These are phyloP conservation scores for Metaphire vulgaris DNA, from an alignment of 1,140 invertebrate species.

Conservation along the genomic window DNA sequence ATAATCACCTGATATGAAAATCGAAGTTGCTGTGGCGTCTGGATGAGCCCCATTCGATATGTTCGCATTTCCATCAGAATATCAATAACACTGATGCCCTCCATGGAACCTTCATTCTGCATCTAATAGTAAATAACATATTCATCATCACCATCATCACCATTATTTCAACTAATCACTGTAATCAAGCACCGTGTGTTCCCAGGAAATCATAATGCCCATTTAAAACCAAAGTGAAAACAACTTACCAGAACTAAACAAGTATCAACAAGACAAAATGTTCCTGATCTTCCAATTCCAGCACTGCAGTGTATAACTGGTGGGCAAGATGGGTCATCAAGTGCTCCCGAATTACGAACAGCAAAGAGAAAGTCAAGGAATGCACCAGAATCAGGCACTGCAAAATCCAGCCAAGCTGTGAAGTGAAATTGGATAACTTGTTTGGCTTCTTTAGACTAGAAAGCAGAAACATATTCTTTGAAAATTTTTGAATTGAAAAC, in stretches of 20 bases:
- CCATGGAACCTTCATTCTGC: slow-evolving; percentile 60
- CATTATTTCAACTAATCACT: too few species aligned
- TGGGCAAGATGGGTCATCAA: slow-evolving; percentile 62
- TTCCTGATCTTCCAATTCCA: slow-evolving; percentile 94
- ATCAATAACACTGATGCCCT: slow-evolving; percentile 38
- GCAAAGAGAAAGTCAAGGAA: slow-evolving; percentile 77
- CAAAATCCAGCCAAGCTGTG: slow-evolving; percentile 97
- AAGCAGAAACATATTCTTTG: too few species aligned
- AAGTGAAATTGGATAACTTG: slow-evolving; percentile 70
- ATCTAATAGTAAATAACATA: slow-evolving; percentile 63
- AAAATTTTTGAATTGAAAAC: too few species aligned
- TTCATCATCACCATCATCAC: too few species aligned
- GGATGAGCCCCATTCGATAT: slow-evolving; percentile 89
- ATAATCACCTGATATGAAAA: slow-evolving; percentile 94
- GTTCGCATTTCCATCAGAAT: slow-evolving; percentile 75
- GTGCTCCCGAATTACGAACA: slow-evolving; percentile 57
- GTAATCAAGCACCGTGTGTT: too few species aligned
- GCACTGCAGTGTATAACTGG: slow-evolving; percentile 87
- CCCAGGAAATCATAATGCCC: too few species aligned
- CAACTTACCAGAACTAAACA: slow-evolving; percentile 45
- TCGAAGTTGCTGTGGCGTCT: slow-evolving; percentile 85
- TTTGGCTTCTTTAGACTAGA: not conserved
- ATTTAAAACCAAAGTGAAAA: slow-evolving; percentile 13
- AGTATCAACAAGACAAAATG: slow-evolving; percentile 60
- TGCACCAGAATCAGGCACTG: slow-evolving; percentile 83